Evolutionary conservation across 2,888 invertebrate genomes (phyloP).

Genomic region (Timema podura): DNA sequence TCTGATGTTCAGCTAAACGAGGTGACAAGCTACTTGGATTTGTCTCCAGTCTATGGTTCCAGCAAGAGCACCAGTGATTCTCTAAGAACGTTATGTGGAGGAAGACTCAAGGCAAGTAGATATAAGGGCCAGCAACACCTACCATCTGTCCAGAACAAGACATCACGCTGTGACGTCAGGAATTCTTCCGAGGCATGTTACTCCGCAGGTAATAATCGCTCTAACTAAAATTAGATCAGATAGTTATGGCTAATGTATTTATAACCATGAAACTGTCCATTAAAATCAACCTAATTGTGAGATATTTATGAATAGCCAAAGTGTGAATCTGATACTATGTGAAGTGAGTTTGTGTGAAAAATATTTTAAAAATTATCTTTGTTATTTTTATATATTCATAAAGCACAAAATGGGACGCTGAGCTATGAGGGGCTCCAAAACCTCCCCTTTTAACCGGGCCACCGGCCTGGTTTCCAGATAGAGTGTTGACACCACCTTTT

Average conservation of each 20-base stretch:
- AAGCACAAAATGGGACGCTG: no score
- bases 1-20: constrained; percentile 51
- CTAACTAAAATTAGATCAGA: no score
- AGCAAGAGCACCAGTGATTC: constrained; percentile 59
- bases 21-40: constrained; percentile 70
- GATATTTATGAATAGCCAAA: no score
- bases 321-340: not conserved
- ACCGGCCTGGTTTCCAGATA: no score
- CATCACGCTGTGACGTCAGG: constrained; percentile 62
- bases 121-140: constrained; percentile 66
- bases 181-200: constrained; percentile 69
- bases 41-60: constrained; percentile 78
- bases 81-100: constrained; percentile 64
- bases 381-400: no score
- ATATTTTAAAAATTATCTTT: no score
- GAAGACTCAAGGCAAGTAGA: constrained; percentile 59
- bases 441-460: no score
- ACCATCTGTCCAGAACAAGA: constrained; percentile 61
- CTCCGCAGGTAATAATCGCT: constrained; percentile 56
- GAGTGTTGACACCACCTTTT: no score
- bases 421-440: no score
- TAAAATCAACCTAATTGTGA: no score
- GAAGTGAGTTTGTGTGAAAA: not conserved
- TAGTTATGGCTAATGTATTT: no score
- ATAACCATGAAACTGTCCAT: no score